These are phyloP conservation scores for Epiblema foenella DNA, from an alignment of 2,888 invertebrate genomes.

Conservation along the genomic window DNA sequence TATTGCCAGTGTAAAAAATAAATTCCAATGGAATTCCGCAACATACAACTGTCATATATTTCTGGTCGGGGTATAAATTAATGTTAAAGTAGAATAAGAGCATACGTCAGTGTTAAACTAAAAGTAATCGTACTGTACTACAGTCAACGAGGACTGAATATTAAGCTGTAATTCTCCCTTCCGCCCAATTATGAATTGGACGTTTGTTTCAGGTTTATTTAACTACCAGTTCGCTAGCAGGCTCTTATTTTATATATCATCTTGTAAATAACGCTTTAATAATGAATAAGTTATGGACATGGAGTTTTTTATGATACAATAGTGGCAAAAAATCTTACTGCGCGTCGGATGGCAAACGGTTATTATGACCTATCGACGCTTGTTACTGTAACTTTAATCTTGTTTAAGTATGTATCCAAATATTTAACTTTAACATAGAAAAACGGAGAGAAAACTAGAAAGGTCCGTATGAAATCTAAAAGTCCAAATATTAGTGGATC, in stretches of 20 bases:
- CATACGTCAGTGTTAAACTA: too few species aligned
- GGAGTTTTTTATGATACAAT: background rate
- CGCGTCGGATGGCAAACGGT: background rate
- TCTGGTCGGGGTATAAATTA: too few species aligned
- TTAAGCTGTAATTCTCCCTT: background rate
- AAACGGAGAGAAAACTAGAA: conserved; percentile 9
- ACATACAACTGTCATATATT: too few species aligned
- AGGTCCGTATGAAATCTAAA: background rate
- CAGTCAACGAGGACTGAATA: background rate
- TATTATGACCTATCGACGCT: background rate
- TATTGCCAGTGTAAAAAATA: too few species aligned
- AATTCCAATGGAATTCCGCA: too few species aligned
- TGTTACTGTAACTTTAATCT: background rate
- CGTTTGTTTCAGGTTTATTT: background rate
- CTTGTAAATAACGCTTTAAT: background rate
- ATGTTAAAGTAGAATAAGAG: too few species aligned
- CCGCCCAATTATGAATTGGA: background rate
- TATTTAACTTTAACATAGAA: background rate
- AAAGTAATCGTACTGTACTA: too few species aligned
- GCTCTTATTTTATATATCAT: background rate
- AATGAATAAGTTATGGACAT: background rate
- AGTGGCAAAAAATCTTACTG: background rate
- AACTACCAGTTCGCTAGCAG: too few species aligned
- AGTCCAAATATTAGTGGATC: conserved; percentile 12
- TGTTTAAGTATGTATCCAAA: background rate